Conservation (phyloP, 1,140 invertebrate species). For the Magallana ariakensis region DNA sequence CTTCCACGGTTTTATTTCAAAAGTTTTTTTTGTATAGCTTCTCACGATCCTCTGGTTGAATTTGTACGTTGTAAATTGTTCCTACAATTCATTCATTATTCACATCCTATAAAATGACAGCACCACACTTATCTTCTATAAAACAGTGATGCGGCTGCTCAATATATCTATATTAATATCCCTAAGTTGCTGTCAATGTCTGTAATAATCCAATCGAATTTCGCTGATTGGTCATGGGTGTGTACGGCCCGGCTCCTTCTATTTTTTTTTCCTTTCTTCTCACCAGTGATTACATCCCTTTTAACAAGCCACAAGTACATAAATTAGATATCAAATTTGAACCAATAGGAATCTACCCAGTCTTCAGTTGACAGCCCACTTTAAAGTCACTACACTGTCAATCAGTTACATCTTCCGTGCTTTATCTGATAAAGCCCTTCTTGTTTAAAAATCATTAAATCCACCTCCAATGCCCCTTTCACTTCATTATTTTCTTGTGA, state of each 20-base stretch:
- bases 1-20: neutral
- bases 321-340: constrained; percentile 30
- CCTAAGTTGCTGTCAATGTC: constrained; percentile 20
- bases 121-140: constrained; percentile 23
- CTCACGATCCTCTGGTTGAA: neutral
- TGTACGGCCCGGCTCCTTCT: neutral
- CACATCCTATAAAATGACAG: constrained; percentile 11
- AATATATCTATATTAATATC: constrained; percentile 39
- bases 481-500: constrained; percentile 29
- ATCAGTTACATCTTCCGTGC: constrained; percentile 37
- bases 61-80: neutral
- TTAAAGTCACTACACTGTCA: constrained; percentile 24
- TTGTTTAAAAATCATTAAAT: constrained; percentile 30
- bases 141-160: constrained; percentile 6
- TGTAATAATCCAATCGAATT: constrained; percentile 11
- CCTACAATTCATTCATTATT: constrained; percentile 27
- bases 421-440: constrained; percentile 24
- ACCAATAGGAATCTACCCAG: constrained; percentile 35
- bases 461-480: constrained; percentile 11
- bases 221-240: constrained; percentile 12
- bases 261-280: neutral
- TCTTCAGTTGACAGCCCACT: constrained; percentile 24
- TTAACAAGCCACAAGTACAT: constrained; percentile 27
- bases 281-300: constrained; percentile 24
- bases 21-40: neutral